Base-by-base conservation (phyloP, 2,888 invertebrate genomes). In the Agrochola lychnidis region DNA sequence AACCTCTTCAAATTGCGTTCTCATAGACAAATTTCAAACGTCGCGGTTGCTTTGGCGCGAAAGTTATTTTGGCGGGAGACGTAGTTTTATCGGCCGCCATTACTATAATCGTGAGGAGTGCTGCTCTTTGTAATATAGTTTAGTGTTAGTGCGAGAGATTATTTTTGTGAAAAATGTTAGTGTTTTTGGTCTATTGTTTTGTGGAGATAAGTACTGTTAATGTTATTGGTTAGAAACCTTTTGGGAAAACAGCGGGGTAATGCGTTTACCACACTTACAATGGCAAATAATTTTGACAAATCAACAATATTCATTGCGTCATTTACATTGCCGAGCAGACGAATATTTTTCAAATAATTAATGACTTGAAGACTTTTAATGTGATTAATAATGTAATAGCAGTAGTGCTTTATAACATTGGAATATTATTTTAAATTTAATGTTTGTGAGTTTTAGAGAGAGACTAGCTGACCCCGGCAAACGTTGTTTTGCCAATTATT, bases 11-110 rank as follows among this genome's bases (percentile, higher is more conserved):
- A 81, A 72, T 63, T 63, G 69, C 66, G 73, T 73, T 48, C 69
- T 57, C 19, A 66, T 81, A 89, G 88, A 91, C 90, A 90, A 92
- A 92, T 91, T 88, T 90, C 86, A 87, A 83, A 88, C 90, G 91
- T 90, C 90, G 87, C 84, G 87, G 81, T 86, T 77, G 87, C 83
- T 89, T 89, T 86, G 87, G 84, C 83, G 88, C 79, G 83, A 87
- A 81, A 64, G n/a, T 59, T 36, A 69, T 74, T 81, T 85, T 75
- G 81, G 72, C 76, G 79, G 85, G 70, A 82, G 83, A 86, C 85
- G 83, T 25, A 48, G 45, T 53, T 83, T 76, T 69, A 56, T 77
- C 70, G 10, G 76, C 57, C 19, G 71, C 77, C 73, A 71, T 81
- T 81, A 76, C 71, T 59, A 70, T 69, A 56, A 69, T 59, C 69